Evolutionary conservation across 1,140 invertebrate species (phyloP), one percentile per base, ranked within the genome.

Genomic region (Drosophila punjabiensis): DNA sequence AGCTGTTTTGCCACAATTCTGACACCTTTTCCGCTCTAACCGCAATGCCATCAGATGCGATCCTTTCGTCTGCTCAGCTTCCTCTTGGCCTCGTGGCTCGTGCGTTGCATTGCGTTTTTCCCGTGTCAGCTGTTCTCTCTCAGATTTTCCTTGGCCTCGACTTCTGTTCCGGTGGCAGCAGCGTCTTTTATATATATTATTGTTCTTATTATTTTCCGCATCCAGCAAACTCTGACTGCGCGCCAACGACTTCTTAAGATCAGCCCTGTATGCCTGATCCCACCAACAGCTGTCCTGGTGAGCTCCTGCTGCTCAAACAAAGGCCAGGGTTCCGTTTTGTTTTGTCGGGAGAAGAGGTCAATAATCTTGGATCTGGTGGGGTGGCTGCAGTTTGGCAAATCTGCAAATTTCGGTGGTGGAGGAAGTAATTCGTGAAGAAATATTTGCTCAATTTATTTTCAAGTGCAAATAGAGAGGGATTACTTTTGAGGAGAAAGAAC

Each of bases 41-140:
- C 81, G 85, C 85, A 89, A 79, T 53, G 24, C 59, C 65, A 78
- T 76, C 71, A 73, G 69, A 58, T 37, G 47, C 30, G 33, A 73
- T 74, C 66, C 56, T 48, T 65, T 65, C 28, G 28, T 60, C 47
- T 45, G 76, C 56, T 50, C 62, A 69, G 64, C 67, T 82, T 77
- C 67, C 73, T 65, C 14, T 20, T 16, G n/a, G 52, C n/a, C 18
- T 20, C 16, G 16, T 62, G 69, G 48, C 76, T 66, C 71, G 61
- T 84, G 76, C 65, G 45, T 65, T 24, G 24, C 24, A 3, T 65
- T 53, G 4, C 14, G 5, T 56, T 39, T 79, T 59, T 76, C 68
- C 71, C 63, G 71, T 90, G 82, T 89, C 86, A 90, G 86, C 86
- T 90, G 86, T 90, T 90, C 67, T 52, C 62, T 62, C 56, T 37